Percentiles rank a stretch among this genome's conserved stretches.
Conservation (phyloP, 2,113 vertebrate genomes). For the Carassius gibelio region DNA sequence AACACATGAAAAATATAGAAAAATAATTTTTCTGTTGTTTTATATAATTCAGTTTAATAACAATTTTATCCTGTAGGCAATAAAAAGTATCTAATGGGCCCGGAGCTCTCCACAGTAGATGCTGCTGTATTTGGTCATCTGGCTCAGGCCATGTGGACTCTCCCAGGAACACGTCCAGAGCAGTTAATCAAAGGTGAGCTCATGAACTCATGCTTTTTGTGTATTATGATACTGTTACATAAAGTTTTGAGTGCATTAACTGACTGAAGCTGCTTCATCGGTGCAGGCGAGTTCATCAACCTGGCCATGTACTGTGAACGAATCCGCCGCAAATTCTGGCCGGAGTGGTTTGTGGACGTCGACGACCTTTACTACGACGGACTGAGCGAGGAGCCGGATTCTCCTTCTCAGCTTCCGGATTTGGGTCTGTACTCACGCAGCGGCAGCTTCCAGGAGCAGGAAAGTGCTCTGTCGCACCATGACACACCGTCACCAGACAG, state of each 20-base stretch:
- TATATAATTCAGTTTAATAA: background rate
- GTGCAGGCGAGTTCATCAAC: constrained; percentile 93
- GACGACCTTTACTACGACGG: constrained; percentile 86
- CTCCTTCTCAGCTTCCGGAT: constrained; percentile 80
- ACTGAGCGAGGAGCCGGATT: constrained; percentile 78
- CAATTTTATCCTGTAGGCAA: constrained; percentile 76
- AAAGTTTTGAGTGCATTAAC: background rate
- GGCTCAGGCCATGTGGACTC: constrained; percentile 96
- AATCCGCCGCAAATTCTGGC: constrained; percentile 96
- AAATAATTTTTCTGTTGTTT: background rate
- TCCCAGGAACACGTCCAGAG: constrained; percentile 93
- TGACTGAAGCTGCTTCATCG: background rate
- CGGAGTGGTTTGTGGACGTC: constrained; percentile 93
- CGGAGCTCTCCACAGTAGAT: constrained; percentile 90
- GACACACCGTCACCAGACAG: constrained; percentile 86
- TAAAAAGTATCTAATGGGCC: constrained; percentile 97
- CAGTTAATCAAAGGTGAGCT: constrained; percentile 90
- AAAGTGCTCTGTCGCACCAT: constrained; percentile 59
- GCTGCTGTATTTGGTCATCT: constrained; percentile 94
- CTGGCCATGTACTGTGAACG: constrained; percentile 98
- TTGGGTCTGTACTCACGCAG: constrained; percentile 93
- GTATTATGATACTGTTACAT: background rate
- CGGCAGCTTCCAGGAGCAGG: constrained; percentile 87
- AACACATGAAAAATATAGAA: background rate
- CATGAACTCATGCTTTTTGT: background rate